Evolutionary conservation across 2,888 invertebrate genomes (phyloP), one percentile per base, ranked within the genome.

Genomic region (Apocheima hispidaria): DNA sequence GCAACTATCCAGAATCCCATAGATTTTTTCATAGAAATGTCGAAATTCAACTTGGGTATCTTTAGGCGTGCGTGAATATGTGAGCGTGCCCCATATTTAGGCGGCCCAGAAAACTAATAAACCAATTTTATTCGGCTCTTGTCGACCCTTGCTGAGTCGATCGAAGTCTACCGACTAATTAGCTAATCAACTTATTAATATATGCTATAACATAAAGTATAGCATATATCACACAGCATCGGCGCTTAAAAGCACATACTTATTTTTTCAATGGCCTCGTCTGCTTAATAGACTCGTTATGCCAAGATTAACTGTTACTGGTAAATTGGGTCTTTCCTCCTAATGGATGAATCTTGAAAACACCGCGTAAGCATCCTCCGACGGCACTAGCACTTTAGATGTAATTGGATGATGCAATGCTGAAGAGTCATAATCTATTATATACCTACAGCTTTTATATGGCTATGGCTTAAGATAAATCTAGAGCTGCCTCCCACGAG

Each of bases 321-420:
- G 74, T 69, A 79, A 81, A 78, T 82, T 77, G 78, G 78, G 70
- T 78, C 74, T 75, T 77, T 66, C 66, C 73, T 72, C 72, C 67
- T 75, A 82, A 79, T 81, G 73, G 76, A 74, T 73, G 74, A 72
- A 78, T 78, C 73, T 79, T 72, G 77, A 76, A 80, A 82, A 73
- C 58, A 74, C 76, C 57, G 61, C 52, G 73, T 67, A 68, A 73
- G 73, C 78, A 75, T 76, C 71, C 71, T 72, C 71, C 57, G 60
- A 66, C 68, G 57, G 52, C 28, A 53, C 60, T 60, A 64, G 66
- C 68, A 71, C 70, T 65, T 64, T 52, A 63, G 60, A 63, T 63
- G 65, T 79, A 80, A 80, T 79, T 80, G 76, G 70, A 75, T 75
- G 71, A 76, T 79, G 79, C 79, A 75, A 30, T 65, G 63, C 51